Evolutionary conservation across 2,797 vertebrate genomes (phyloP).

Genomic region (Malacoraja senta): DNA sequence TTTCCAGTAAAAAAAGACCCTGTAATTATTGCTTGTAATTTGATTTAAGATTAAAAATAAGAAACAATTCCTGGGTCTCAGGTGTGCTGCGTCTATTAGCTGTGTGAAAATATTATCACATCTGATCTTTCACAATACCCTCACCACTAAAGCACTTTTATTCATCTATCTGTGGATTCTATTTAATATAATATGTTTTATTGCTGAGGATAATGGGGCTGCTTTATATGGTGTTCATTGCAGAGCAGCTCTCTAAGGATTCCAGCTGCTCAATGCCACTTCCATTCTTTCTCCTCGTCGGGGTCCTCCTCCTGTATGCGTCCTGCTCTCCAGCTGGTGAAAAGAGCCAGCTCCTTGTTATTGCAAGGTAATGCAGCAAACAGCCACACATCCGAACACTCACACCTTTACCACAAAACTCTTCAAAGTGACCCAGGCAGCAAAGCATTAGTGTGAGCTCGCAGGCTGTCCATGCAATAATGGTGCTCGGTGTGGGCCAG

Average conservation of each 20-base stretch:
- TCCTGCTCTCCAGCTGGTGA: neutral
- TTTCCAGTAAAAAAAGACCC: neutral
- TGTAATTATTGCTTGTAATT: neutral
- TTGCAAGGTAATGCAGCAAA: neutral
- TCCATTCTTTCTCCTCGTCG: neutral
- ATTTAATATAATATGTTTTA: neutral
- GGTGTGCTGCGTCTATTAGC: neutral
- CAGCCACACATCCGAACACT: neutral
- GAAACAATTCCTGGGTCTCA: neutral
- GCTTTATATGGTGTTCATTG: neutral
- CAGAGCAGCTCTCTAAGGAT: neutral
- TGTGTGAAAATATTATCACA: conserved; percentile 6
- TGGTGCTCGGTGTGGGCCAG: neutral
- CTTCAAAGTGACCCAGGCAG: neutral
- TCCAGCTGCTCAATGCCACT: neutral
- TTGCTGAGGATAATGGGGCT: neutral
- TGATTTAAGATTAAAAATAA: neutral
- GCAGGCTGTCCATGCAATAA: neutral
- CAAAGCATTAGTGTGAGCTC: neutral
- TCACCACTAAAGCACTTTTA: neutral
- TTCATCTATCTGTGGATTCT: neutral
- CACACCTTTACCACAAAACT: neutral
- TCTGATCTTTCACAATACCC: neutral
- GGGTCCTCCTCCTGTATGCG: neutral
- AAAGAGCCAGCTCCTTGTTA: neutral